These are phyloP conservation scores for Brachionichthys hirsutus DNA, from an alignment of 2,113 vertebrate species.

Conservation along the genomic window DNA sequence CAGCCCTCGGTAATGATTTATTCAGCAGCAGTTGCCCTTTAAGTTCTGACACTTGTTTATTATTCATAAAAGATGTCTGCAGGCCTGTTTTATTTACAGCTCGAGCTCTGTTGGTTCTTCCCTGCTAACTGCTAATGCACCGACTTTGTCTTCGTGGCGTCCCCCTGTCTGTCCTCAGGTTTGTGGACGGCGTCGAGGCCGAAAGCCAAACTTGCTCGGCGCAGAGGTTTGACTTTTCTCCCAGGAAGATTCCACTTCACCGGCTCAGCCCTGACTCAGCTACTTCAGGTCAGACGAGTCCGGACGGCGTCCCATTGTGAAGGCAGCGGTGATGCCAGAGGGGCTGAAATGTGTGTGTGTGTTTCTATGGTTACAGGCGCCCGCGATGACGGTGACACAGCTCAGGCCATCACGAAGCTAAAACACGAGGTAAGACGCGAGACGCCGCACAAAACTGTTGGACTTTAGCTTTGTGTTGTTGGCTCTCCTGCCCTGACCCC, in stretches of 20 bases:
- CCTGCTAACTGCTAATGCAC: no score
- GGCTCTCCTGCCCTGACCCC: no score
- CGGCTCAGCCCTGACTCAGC: slow-evolving; percentile 41
- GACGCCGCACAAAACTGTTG: no score
- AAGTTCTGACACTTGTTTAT: no score
- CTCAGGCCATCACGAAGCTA: slow-evolving; percentile 75
- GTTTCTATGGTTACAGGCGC: slow-evolving; percentile 46
- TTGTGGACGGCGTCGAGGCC: slow-evolving; percentile 79
- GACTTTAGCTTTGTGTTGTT: no score
- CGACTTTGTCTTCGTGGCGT: background rate
- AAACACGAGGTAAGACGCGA: slow-evolving; percentile 75
- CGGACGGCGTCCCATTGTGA: no score
- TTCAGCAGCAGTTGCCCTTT: no score
- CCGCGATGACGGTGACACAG: slow-evolving; percentile 67
- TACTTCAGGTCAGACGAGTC: slow-evolving; percentile 50
- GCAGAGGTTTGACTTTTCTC: slow-evolving; percentile 76
- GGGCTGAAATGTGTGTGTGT: background rate
- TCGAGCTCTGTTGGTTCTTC: background rate
- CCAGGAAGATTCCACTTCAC: slow-evolving; percentile 45
- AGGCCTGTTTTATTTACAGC: no score
- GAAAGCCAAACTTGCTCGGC: slow-evolving; percentile 57
- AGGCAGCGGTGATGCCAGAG: no score
- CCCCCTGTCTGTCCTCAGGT: slow-evolving; percentile 53
- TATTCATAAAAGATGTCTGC: background rate
- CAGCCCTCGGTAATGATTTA: slow-evolving; percentile 73